Percentiles rank a stretch among this genome's conserved stretches.
These are phyloP conservation scores for Augochlorella aurata DNA, from an alignment of 2,888 invertebrate genomes.

Conservation along the genomic window DNA sequence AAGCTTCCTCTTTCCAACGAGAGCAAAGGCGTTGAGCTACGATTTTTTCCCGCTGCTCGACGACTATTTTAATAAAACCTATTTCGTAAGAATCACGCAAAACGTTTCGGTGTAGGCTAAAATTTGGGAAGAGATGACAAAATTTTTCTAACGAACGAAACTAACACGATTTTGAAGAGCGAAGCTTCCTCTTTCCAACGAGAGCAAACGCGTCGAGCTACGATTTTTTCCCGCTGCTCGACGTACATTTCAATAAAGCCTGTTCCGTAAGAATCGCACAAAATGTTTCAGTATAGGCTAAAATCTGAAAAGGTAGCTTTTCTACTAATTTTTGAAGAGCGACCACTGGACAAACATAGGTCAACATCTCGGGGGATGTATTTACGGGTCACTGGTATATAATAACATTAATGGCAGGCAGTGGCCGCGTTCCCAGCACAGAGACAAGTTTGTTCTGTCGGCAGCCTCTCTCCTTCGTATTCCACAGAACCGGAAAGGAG, in stretches of 20 bases:
- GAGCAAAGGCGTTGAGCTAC: too few relatives aligned
- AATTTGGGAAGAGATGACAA: not conserved
- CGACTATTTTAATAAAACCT: too few relatives aligned
- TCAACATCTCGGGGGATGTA: not conserved
- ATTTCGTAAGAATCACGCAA: not conserved
- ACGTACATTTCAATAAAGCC: too few relatives aligned
- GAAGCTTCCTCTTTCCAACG: too few relatives aligned
- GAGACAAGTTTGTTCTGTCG: constrained; percentile 6
- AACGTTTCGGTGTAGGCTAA: not conserved
- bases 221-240: not conserved
- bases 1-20: too few relatives aligned
- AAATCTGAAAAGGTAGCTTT: not conserved
- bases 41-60: not conserved
- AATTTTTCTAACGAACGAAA: too few relatives aligned
- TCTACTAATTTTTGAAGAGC: not conserved
- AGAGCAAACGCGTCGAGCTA: too few relatives aligned
- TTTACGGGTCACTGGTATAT: not conserved
- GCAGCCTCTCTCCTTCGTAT: not conserved
- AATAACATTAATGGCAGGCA: constrained; percentile 6
- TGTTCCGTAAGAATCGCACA: not conserved
- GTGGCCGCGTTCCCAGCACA: not conserved
- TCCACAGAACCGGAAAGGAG: not conserved
- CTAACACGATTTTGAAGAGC: too few relatives aligned
- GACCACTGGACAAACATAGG: too few relatives aligned
- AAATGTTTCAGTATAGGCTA: not conserved